phyloP scores from a whole-genome alignment of 2,113 vertebrate species.

The Merops nubicus region DNA sequence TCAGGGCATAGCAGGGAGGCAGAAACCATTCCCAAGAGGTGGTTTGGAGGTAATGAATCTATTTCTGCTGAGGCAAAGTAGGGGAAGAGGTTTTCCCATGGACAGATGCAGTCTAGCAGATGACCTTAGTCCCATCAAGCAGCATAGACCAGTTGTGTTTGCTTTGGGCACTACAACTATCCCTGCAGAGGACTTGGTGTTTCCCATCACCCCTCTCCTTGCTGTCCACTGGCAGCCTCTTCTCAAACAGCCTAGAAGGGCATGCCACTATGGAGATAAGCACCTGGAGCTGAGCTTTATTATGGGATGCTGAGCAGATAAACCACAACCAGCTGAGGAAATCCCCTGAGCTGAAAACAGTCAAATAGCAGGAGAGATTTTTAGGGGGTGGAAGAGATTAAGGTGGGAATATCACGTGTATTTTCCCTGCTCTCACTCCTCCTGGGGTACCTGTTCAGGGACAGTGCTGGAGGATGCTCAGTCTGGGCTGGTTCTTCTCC shows the following conservation, averaged over 20 bases:
- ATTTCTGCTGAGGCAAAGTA: background rate
- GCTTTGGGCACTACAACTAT: background rate
- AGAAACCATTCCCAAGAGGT: background rate
- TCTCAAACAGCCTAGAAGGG: background rate
- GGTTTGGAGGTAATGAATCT: background rate
- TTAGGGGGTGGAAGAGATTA: background rate
- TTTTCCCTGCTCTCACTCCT: background rate
- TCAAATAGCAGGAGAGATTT: background rate
- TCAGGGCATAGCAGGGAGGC: background rate
- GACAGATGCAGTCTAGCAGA: background rate
- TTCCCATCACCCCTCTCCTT: background rate
- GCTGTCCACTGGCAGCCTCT: background rate
- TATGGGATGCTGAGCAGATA: background rate
- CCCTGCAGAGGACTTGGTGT: background rate
- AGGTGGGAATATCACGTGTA: fast-evolving
- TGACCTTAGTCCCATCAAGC: background rate
- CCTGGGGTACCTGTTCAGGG: background rate
- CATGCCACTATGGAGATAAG: background rate
- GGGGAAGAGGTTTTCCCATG: background rate
- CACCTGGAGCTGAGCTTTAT: background rate
- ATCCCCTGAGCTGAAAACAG: background rate
- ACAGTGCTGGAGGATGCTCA: background rate
- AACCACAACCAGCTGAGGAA: background rate
- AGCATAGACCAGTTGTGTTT: background rate
- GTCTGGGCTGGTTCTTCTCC: fast-evolving